phyloP scores from a whole-genome alignment of 2,797 vertebrate species.

The Eospalax fontanierii region DNA sequence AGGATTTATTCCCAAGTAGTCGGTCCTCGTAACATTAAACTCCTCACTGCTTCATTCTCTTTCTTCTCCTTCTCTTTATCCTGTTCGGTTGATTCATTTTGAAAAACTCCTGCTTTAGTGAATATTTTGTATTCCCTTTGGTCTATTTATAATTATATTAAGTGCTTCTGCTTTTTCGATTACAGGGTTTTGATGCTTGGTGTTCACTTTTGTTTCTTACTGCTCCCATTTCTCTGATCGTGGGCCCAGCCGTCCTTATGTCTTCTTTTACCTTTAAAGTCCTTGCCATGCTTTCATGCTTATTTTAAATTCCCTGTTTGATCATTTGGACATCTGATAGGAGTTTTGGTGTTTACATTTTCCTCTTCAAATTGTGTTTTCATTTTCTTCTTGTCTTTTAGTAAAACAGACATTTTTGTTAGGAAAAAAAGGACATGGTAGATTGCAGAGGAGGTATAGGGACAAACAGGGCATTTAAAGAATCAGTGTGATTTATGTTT shows the following conservation, averaged over 20 bases:
- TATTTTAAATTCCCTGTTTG: neutral
- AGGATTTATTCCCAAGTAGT: neutral
- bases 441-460: neutral
- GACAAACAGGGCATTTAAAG: neutral
- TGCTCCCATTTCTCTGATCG: neutral
- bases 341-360: neutral
- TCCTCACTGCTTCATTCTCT: neutral
- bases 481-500: neutral
- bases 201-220: conserved; percentile 11
- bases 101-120: neutral
- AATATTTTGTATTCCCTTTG: neutral
- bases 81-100: neutral
- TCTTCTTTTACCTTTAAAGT: neutral
- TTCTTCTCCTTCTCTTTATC: neutral
- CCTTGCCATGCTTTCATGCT: neutral
- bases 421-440: neutral
- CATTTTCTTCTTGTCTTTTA: neutral
- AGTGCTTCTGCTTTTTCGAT: neutral
- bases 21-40: neutral
- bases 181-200: neutral
- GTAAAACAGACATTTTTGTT: neutral
- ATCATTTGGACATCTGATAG: neutral
- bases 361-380: neutral
- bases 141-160: neutral
- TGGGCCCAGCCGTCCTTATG: neutral